Base-by-base conservation (phyloP, 2,113 vertebrate genomes). In the Zapus hudsonius region DNA sequence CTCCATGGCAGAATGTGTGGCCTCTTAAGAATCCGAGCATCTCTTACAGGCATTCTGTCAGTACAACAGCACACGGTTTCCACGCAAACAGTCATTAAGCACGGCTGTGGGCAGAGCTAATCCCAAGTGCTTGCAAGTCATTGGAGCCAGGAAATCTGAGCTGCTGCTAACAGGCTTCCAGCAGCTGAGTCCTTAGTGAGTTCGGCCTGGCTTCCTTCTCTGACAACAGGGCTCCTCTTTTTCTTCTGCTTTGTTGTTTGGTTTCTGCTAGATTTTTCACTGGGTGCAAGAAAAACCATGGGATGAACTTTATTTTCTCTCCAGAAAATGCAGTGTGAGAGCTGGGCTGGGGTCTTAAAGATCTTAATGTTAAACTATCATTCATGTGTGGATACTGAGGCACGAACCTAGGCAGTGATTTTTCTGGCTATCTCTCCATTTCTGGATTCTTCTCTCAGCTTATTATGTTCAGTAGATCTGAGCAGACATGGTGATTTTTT, bases 51-150 rank as follows among this genome's bases (percentile, higher is more conserved):
- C 96, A 87, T 97, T 98, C 96, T 97, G 97, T 98, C 96, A 92
- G 95, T 97, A 97, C 96, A 98, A 98, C 97, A 96, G 93, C 91
- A 92, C 97, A 91, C n/a, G 69, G 96, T 92, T 95, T 97, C 95
- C 96, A 95, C 90, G 94, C 96, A 98, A 98, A 97, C 97, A 98
- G 95, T 95, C 97, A 98, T 98, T 97, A 98, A 97, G 96, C 94
- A 86, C 97, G 97, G 93, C 98, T 98, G 97, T 81, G 96, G 98
- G 97, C 96, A 94, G 87, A 86, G 96, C 87, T 98, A 88, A 97
- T 97, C 97, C 95, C 90, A 85, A 96, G 84, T 94, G 96, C 55
- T 5, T 23, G 63, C 94, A 95, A 81, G 81, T 90, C 92, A 85
- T 70, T 97, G 96, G 94, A 96, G 96, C 36, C 86, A 70, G 95